These are phyloP conservation scores for Drosophila buzzatii DNA, from an alignment of 2,888 invertebrate species.

Conservation along the genomic window DNA sequence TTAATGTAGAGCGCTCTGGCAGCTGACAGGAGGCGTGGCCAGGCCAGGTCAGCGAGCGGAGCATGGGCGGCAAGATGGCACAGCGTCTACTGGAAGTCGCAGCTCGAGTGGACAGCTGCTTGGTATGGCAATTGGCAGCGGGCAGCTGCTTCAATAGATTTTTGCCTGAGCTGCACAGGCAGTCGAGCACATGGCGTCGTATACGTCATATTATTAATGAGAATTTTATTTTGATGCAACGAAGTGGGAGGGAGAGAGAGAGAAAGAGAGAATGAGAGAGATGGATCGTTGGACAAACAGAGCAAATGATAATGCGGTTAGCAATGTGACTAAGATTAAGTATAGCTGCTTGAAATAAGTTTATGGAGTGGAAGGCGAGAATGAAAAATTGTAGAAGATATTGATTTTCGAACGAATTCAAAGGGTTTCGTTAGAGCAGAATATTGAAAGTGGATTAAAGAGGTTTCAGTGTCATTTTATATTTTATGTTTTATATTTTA, in stretches of 20 bases:
- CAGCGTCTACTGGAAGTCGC: background rate
- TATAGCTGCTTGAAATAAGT: slow-evolving; percentile 8
- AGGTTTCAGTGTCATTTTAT: too few species aligned
- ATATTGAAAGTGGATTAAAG: too few species aligned
- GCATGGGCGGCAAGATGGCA: background rate
- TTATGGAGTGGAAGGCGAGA: background rate
- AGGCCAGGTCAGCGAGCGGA: background rate
- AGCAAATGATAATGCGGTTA: slow-evolving; percentile 36
- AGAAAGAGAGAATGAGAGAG: background rate
- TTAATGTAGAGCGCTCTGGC: slow-evolving; percentile 58
- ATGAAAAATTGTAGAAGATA: slow-evolving; percentile 1
- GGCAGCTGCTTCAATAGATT: slow-evolving; percentile 31
- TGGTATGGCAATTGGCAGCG: slow-evolving; percentile 43
- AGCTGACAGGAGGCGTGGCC: slow-evolving; percentile 19
- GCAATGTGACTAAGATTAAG: slow-evolving; percentile 50
- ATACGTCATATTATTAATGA: slow-evolving; percentile 59
- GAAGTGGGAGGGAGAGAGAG: background rate
- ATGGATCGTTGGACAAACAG: slow-evolving; percentile 15
- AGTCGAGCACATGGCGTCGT: slow-evolving; percentile 44
- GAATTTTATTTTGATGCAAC: slow-evolving; percentile 46
- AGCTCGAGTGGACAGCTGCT: slow-evolving; percentile 25
- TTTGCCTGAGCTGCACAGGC: slow-evolving; percentile 9
- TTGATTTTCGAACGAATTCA: background rate
- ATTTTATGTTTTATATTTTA: background rate
- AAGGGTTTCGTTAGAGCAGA: background rate